Evolutionary conservation across 2,113 vertebrate species (phyloP).

Genomic region (Cyrtonyx montezumae): DNA sequence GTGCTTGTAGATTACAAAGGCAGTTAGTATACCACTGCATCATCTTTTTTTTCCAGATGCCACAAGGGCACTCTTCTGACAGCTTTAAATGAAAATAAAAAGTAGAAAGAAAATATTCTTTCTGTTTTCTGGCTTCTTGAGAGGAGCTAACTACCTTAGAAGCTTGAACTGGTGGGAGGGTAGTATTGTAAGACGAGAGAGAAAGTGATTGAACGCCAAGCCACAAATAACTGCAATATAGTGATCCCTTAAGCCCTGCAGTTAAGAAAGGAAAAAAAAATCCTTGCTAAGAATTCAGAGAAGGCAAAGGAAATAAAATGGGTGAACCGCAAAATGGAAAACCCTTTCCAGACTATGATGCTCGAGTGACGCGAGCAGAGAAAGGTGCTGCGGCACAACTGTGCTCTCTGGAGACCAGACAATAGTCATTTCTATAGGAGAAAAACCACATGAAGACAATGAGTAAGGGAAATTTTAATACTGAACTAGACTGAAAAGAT

Average conservation of each 20-base stretch:
- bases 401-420: background rate
- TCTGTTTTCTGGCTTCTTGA: background rate
- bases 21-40: background rate
- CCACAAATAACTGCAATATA: constrained; percentile 63
- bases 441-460: constrained; percentile 61
- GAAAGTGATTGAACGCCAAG: constrained; percentile 53
- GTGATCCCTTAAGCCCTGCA: constrained; percentile 53
- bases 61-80: background rate
- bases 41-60: background rate
- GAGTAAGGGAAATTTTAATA: constrained; percentile 60
- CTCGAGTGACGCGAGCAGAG: constrained; percentile 47
- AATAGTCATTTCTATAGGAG: constrained; percentile 47
- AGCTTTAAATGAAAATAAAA: background rate
- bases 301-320: constrained; percentile 34
- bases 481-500: constrained; percentile 2
- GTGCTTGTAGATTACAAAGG: background rate
- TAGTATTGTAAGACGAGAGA: constrained; percentile 36
- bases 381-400: constrained; percentile 47
- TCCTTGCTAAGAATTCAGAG: constrained; percentile 25
- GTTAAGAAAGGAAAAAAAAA: constrained; percentile 40
- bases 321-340: constrained; percentile 65
- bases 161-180: constrained; percentile 44
- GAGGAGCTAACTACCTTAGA: constrained; percentile 31
- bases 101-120: background rate
- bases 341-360: constrained; percentile 32